A percentile compares a stretch with the other conserved stretches of the same genome.
phyloP scores from a whole-genome alignment of 2,888 invertebrate species.

The Apamea monoglypha region DNA sequence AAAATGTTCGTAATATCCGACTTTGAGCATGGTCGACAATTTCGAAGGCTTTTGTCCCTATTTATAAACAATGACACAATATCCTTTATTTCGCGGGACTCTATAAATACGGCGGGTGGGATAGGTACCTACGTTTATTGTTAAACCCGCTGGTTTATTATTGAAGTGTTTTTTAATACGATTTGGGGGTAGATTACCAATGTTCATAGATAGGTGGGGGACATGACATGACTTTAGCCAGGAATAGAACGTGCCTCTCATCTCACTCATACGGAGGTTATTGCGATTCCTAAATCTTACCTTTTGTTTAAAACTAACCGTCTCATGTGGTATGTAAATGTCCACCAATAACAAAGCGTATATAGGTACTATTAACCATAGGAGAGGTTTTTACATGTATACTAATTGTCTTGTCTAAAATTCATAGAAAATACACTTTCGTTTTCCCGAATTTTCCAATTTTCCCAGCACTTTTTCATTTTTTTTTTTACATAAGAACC shows the following conservation, averaged over 20 bases:
- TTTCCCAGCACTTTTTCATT: no score
- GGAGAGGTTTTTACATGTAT: no score
- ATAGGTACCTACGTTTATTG: conserved; percentile 11
- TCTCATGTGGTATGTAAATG: no score
- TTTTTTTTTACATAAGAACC: no score
- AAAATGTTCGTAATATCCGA: conserved; percentile 28
- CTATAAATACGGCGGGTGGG: conserved; percentile 53
- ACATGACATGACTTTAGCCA: not conserved
- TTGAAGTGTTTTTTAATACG: conserved; percentile 8
- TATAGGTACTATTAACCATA: no score
- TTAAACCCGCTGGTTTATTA: not conserved
- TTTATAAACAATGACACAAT: conserved; percentile 43
- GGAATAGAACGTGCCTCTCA: not conserved
- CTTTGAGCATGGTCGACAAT: conserved; percentile 17
- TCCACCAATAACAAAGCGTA: no score
- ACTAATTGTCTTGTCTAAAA: no score
- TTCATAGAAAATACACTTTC: no score
- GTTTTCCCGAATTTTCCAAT: no score
- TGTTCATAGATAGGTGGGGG: not conserved
- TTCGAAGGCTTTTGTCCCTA: conserved; percentile 50
- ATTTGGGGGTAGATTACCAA: not conserved
- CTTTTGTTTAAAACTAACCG: not conserved
- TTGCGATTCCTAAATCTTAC: not conserved
- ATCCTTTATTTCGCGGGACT: conserved; percentile 41
- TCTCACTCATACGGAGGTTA: not conserved